Base-by-base conservation (phyloP, 2,888 invertebrate genomes). In the Aphrophora alni region DNA sequence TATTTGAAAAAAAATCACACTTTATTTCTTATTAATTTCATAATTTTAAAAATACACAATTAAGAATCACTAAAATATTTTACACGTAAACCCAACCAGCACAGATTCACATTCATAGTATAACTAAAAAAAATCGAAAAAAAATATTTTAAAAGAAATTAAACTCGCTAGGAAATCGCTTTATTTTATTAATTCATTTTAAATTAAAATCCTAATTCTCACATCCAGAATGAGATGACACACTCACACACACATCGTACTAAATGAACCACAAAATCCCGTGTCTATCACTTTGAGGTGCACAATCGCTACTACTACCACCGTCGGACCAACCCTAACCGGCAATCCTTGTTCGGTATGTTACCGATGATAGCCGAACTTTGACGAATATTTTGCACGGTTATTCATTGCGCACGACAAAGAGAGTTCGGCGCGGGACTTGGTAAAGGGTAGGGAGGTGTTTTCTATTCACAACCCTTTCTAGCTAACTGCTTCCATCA, bases 281-380 rank as follows among this genome's bases (percentile, higher is more conserved):
- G n/a, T n/a, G n/a, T n/a, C n/a, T n/a, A n/a, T n/a, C n/a, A n/a
- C n/a, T n/a, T n/a, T 1, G 27, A 14, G 21, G 28, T 28, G 72
- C 78, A 51, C 72, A 72, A 73, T 71, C 71, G 38, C 17, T 28
- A 78, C 78, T 78, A 59, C 26, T 38, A 38, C 24, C 51, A 38
- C 28, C 78, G 72, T 25, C 69, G 70, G 21, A 70, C 77, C 33
- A 17, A 25, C 77, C 77, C 33, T 38, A 21, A 44, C 28, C 28
- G 27, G 68, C 68, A 27, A 27, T 26, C 76, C 28, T 28, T 33
- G 76, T 38, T n/a, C n/a, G n/a, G n/a, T n/a, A n/a, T n/a, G n/a
- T n/a, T n/a, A 24, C 26, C 77, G 71, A 28, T 25, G 21, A 38
- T 71, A 33, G 8, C 44, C 78, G 78, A 78, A 51, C 78, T 1